Evolutionary conservation across 2,797 vertebrate genomes (phyloP).

Genomic region (Etheostoma nigrum): DNA sequence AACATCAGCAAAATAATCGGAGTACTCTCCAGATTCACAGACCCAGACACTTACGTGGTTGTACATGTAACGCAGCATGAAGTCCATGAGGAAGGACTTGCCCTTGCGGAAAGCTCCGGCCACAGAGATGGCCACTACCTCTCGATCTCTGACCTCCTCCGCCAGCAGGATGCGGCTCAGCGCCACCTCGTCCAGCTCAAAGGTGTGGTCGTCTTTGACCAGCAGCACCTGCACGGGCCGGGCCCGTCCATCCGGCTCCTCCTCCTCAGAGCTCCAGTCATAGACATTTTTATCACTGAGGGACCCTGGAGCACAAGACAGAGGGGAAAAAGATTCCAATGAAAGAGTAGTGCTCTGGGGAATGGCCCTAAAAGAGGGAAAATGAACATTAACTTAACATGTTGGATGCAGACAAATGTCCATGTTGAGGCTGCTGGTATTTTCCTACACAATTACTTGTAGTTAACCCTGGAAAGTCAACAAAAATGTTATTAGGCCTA

Average conservation of each 20-base stretch:
- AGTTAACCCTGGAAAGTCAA: background rate
- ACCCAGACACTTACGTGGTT: constrained; percentile 85
- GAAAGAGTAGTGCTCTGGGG: background rate
- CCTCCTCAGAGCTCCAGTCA: constrained; percentile 98
- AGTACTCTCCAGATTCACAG: background rate
- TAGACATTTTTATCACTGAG: constrained; percentile 92
- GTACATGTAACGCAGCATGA: constrained; percentile 99
- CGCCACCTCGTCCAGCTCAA: constrained; percentile 94
- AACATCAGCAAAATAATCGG: no score
- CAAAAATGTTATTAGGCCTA: no score
- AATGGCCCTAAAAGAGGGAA: background rate
- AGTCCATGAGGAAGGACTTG: constrained; percentile 99
- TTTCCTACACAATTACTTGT: background rate
- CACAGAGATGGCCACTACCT: constrained; percentile 96
- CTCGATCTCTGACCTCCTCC: constrained; percentile 92
- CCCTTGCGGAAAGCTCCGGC: constrained; percentile 98
- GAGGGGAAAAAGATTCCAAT: background rate
- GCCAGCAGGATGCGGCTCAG: constrained; percentile 94
- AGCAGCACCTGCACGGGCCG: constrained; percentile 95
- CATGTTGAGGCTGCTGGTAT: background rate
- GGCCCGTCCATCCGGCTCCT: constrained; percentile 92
- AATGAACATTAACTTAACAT: background rate
- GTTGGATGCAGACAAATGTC: background rate
- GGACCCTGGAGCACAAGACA: constrained; percentile 83
- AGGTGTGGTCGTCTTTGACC: constrained; percentile 97